Base-by-base conservation (phyloP, 2,113 vertebrate genomes). In the Melospiza georgiana region DNA sequence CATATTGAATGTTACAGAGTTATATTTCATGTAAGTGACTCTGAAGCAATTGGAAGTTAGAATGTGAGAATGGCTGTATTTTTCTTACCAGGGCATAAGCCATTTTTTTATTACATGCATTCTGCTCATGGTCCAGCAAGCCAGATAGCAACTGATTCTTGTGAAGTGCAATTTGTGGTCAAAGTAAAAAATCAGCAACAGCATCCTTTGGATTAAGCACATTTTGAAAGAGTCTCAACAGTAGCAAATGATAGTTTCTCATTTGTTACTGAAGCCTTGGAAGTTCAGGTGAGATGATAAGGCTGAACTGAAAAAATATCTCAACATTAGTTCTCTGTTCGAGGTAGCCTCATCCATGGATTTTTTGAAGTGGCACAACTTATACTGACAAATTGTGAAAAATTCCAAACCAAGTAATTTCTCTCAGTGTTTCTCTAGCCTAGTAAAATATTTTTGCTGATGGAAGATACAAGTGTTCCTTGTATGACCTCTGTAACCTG, bases 401-500 rank as follows among this genome's bases (percentile, higher is more conserved):
- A 92, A 68, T 63, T 89, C 24, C 55, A 59, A 81, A 52, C 71
- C 44, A 69, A 89, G 43, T 71, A 2, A 52, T 78, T 93, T 95
- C 90, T 78, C 35, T 24, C 5, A 44, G 35, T 75, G 68, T 81
- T 96, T 89, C 59, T 88, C 16, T 55, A 71, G 61, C 39, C 39
- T 89, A 59, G 19, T 63, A 63, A 90, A 90, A 78, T 87, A 90
- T 87, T 94, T 84, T 89, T 92, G 75, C 76, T 92, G 68, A 92
- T 69, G 59, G 57, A 90, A 65, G 63, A 65, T 35, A 71, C 73
- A 92, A 94, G 44, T 72, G 73, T 65, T 95, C 43, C 73, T 65
- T 90, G 31, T 89, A 10, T 78, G 77, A 89, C 77, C 94, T 87
- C 89, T 68, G 35, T 88, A 94, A 95, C 93, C 86, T 92, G 68